Percentiles rank a stretch among this genome's conserved stretches.
phyloP scores from a whole-genome alignment of 2,888 invertebrate species.

The Cynaeus angustus region DNA sequence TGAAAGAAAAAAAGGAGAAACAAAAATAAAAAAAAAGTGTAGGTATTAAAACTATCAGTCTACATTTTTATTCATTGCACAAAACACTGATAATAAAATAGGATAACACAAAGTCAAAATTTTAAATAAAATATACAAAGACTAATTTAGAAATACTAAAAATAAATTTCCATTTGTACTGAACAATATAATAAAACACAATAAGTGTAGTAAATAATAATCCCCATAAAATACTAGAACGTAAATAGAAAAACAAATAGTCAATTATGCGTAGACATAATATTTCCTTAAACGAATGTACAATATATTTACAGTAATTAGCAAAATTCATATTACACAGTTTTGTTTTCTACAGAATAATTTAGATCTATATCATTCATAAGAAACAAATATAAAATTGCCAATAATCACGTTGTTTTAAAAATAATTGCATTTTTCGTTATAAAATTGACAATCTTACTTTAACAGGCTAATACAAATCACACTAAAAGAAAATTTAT shows the following conservation, averaged over 20 bases:
- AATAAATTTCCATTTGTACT: slow-evolving; percentile 69
- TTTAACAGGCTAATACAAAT: slow-evolving; percentile 40
- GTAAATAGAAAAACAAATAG: slow-evolving; percentile 59
- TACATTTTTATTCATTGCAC: slow-evolving; percentile 71
- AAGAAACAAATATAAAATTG: slow-evolving; percentile 67
- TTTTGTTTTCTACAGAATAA: slow-evolving; percentile 63
- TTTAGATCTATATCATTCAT: slow-evolving; percentile 64
- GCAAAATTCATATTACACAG: slow-evolving; percentile 67
- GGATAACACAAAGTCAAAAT: slow-evolving; percentile 62
- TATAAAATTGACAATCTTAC: slow-evolving; percentile 53
- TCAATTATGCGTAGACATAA: slow-evolving; percentile 65
- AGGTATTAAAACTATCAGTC: slow-evolving; percentile 69
- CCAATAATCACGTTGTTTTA: slow-evolving; percentile 66
- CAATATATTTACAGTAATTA: slow-evolving; percentile 71
- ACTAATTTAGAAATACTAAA: slow-evolving; percentile 66
- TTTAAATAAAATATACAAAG: slow-evolving; percentile 65
- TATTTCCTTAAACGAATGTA: slow-evolving; percentile 70
- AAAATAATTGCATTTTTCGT: slow-evolving; percentile 37
- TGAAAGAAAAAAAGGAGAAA: slow-evolving; percentile 20
- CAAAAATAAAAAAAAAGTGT: slow-evolving; percentile 56
- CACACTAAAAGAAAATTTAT: slow-evolving; percentile 41
- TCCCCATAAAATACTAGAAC: slow-evolving; percentile 63
- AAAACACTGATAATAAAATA: slow-evolving; percentile 70
- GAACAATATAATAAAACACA: slow-evolving; percentile 61
- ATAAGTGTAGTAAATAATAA: slow-evolving; percentile 62